Conservation (phyloP, 1,140 invertebrate genomes). For the Sarcophaga peregrina region DNA sequence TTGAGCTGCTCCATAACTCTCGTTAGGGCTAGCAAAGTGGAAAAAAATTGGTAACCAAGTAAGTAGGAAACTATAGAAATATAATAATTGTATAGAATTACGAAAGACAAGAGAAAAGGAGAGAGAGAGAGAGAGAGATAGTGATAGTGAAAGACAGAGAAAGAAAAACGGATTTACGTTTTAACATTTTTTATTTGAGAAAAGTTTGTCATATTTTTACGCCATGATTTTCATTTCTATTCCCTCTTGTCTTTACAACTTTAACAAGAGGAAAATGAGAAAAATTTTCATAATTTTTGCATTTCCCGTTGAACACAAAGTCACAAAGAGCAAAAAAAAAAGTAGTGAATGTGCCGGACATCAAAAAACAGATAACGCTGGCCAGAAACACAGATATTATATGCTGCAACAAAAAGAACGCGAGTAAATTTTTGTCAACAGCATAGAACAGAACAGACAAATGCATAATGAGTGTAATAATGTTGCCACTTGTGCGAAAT, state of each 20-base stretch:
- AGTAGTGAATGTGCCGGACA: slow-evolving; percentile 17
- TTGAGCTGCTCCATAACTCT: no score
- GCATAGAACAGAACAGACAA: neutral
- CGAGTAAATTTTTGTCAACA: slow-evolving; percentile 36
- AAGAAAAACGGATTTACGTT: slow-evolving; percentile 65
- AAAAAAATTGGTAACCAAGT: no score
- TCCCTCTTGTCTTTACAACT: slow-evolving; percentile 19
- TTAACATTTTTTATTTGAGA: slow-evolving; percentile 54
- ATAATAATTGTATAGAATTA: no score
- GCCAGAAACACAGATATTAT: neutral
- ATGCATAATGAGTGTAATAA: slow-evolving; percentile 37
- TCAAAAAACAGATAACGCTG: neutral
- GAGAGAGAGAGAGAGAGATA: slow-evolving; percentile 48
- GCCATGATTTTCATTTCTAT: slow-evolving; percentile 42
- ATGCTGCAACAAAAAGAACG: neutral
- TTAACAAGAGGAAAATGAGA: neutral
- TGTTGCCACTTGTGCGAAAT: slow-evolving; percentile 15
- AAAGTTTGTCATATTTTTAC: slow-evolving; percentile 44
- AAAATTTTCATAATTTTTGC: neutral
- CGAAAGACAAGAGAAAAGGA: no score
- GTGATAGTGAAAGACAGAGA: slow-evolving; percentile 54
- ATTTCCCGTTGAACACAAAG: neutral
- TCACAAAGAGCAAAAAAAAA: neutral
- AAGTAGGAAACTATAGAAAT: no score
- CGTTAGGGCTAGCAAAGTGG: no score